Evolutionary conservation across 2,888 invertebrate genomes (phyloP), one percentile per base, ranked within the genome.

Genomic region (Pantelozetes paolii): DNA sequence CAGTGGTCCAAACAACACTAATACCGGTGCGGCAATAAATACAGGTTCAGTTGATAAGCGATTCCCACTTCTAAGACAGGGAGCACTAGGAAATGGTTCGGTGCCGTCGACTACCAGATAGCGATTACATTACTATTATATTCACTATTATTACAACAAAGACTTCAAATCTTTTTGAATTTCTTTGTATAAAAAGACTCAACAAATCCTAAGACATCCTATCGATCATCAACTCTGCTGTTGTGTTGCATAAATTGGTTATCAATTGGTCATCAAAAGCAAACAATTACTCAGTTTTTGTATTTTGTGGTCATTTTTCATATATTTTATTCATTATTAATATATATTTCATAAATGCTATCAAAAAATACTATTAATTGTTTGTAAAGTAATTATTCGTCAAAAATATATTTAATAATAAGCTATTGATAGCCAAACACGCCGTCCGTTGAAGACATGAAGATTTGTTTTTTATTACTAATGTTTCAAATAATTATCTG

Each of bases 11-110:
- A 50, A 64, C 28, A 67, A 32, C 45, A 42, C 18, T 32, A 73
- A 1, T 30, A 45, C 30, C 20, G n/a, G 20, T 8, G n/a, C 48
- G 23, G 18, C 72, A 54, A 13, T 15, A n/a, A 48, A 69, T 36
- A 48, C 70, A 28, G 26, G 30, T 36, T 28, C n/a, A 20, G 23
- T 48, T n/a, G 74, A 74, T 40, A 77, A 77, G 50, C 73, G 78
- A 73, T 76, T 75, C 48, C 77, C 77, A 8, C 69, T 77, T 18
- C 67, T 78, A 32, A 62, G 78, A 70, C 77, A 77, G 74, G 76
- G 73, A 18, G 76, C 78, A 15, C 75, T 78, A 2, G 77, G 74
- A 67, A 74, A 74, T 54, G 74, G 74, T 48, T 74, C 74, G 18
- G 70, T 74, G 30, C 69, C 45, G 26, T 40, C 69, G 2, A 69